Evolutionary conservation across 30 jellyfish, hydroid and myxozoan species (phyloP), one percentile per base, ranked within the genome.

Genomic region (Aurelia coerulea): DNA sequence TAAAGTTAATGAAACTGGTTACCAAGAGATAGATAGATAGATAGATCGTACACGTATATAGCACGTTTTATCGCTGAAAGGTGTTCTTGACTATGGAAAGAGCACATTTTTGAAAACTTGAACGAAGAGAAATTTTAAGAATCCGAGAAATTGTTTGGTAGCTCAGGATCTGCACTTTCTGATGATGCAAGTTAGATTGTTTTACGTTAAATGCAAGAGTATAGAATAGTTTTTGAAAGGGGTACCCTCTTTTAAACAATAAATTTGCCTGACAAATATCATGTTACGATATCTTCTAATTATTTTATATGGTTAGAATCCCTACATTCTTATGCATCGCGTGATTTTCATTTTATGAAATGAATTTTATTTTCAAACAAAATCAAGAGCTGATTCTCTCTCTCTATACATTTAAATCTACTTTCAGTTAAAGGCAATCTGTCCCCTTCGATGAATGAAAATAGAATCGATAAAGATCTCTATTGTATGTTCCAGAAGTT

Each of bases 141-240:
- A 62, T 62, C 73, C 29, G 18, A 62, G n/a, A 62, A 16, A 62
- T 15, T 7, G 37, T 62, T 62, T 62, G 73, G 73, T 62, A 62
- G 73, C 73, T 62, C 6, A 62, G 73, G 73, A 62, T 62, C 73
- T 62, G 73, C 73, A 15, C 73, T 62, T 62, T 15, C 73, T 62
- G 73, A 33, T 62, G 73, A 15, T 7, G 29, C 29, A 62, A 62
- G 73, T 62, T 39, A 62, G 73, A 62, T 62, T 62, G n/a, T 62
- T 33, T 62, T 15, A 62, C 73, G 37, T 62, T 39, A 15, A 62
- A 62, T 39, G 73, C 73, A 62, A 62, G 73, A 39, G n/a, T 62
- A 62, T 39, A 62, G 29, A 62, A 62, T 62, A 62, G 73, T 39
- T 62, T 62, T 62, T 62, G 73, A 62, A 62, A 39, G 73, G n/a